A percentile compares a stretch with the other conserved stretches of the same genome.
These are phyloP conservation scores for Drymodes brunneopygia DNA, from an alignment of 2,113 vertebrate genomes.

Conservation along the genomic window DNA sequence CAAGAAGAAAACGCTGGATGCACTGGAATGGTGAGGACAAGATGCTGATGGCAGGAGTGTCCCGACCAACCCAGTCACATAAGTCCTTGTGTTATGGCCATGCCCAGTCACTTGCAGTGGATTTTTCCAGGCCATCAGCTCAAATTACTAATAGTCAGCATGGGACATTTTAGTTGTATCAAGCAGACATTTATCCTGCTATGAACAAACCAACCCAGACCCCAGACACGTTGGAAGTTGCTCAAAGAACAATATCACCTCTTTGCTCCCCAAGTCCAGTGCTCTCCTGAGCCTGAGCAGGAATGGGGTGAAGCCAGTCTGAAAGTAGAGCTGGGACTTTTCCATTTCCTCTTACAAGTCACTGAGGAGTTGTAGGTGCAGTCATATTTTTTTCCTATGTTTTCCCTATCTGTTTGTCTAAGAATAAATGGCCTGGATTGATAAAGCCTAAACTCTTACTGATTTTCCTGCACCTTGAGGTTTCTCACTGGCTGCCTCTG, in stretches of 20 bases:
- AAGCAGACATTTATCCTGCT: not conserved
- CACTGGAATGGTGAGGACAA: not conserved
- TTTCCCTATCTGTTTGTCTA: not conserved
- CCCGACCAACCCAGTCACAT: not conserved
- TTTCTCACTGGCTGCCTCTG: not conserved
- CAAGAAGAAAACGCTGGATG: not conserved
- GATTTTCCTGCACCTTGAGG: not conserved
- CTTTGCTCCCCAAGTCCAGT: not conserved
- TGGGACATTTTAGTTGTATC: not conserved
- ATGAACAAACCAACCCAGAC: not conserved
- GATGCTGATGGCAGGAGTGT: not conserved
- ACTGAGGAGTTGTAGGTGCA: not conserved
- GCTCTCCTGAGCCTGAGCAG: rapidly evolving
- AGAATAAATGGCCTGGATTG: not conserved
- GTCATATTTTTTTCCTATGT: not conserved
- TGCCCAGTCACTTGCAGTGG: not conserved
- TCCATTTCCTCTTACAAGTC: not conserved
- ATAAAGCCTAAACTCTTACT: not conserved
- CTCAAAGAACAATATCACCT: not conserved
- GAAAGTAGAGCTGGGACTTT: not conserved
- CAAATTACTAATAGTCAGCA: not conserved
- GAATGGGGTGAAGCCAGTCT: not conserved
- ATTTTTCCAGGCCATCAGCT: not conserved
- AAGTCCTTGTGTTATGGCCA: not conserved
- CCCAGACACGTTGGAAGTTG: not conserved